Evolutionary conservation across 2,888 invertebrate genomes (phyloP).

Genomic region (Phragmatobia fuliginosa): DNA sequence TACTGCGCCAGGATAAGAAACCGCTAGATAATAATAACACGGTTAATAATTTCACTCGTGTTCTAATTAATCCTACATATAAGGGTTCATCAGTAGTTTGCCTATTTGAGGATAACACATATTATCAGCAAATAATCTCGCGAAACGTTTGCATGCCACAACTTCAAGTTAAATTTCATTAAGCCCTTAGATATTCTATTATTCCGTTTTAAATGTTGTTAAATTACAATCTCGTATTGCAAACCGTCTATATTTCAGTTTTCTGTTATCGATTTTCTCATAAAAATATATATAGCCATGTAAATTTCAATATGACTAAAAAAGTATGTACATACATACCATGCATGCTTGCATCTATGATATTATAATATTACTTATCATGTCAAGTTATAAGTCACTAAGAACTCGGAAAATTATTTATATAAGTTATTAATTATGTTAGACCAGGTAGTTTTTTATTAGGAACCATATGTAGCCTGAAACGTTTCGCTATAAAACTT

Average conservation of each 20-base stretch:
- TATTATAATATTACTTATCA: no score
- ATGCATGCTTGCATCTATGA: no score
- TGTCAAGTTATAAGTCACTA: no score
- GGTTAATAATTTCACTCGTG: conserved; percentile 22
- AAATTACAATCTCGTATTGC: background rate
- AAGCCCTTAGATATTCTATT: background rate
- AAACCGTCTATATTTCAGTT: background rate
- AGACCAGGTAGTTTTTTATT: no score
- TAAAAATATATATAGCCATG: background rate
- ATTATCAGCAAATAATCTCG: conserved; percentile 29
- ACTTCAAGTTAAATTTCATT: conserved; percentile 18
- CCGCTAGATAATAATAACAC: conserved; percentile 18
- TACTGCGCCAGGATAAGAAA: conserved; percentile 11
- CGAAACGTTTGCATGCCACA: background rate
- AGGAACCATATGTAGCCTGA: no score
- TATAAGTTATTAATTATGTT: no score
- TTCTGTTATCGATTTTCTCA: background rate
- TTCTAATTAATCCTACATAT: conserved; percentile 31
- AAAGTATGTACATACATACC: no score
- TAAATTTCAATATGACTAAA: no score
- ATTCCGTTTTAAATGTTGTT: background rate
- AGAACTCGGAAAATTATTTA: no score
- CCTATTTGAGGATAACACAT: conserved; percentile 17
- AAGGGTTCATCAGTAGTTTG: conserved; percentile 20
- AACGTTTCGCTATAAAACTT: no score